phyloP scores from a whole-genome alignment of 2,888 invertebrate species.

The Taenaris catops region DNA sequence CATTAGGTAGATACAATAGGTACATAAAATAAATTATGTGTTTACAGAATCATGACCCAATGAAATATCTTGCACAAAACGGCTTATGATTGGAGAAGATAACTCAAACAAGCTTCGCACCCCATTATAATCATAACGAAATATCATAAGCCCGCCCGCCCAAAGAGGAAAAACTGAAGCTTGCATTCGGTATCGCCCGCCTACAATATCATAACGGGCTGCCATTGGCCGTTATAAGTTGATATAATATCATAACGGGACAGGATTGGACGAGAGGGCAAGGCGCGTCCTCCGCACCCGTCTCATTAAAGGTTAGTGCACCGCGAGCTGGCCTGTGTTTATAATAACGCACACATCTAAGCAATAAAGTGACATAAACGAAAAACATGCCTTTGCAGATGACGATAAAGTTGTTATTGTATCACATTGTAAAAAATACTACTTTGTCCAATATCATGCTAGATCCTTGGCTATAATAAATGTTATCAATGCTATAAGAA shows the following conservation, averaged over 20 bases:
- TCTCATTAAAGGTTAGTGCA: slow-evolving; percentile 67
- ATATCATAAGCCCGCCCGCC: slow-evolving; percentile 76
- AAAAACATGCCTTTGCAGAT: too few relatives aligned
- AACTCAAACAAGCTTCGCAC: slow-evolving; percentile 34
- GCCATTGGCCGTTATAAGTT: slow-evolving; percentile 76
- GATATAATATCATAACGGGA: slow-evolving; percentile 83
- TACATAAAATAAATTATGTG: too few relatives aligned
- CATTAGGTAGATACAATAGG: too few relatives aligned
- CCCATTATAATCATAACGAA: slow-evolving; percentile 71
- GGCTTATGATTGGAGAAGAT: slow-evolving; percentile 31
- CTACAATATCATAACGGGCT: slow-evolving; percentile 77
- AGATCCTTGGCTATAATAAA: too few relatives aligned
- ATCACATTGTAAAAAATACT: too few relatives aligned
- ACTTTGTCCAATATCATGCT: too few relatives aligned
- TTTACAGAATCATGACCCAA: slow-evolving; percentile 16
- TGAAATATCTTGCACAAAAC: slow-evolving; percentile 10
- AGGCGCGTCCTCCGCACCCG: slow-evolving; percentile 49
- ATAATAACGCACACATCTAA: slow-evolving; percentile 35
- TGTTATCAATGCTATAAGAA: too few relatives aligned
- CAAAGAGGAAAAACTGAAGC: slow-evolving; percentile 57
- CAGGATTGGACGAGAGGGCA: slow-evolving; percentile 72
- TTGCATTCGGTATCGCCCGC: slow-evolving; percentile 59
- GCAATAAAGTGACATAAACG: slow-evolving; percentile 1
- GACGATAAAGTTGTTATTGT: too few relatives aligned
- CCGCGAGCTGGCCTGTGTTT: slow-evolving; percentile 52